Evolutionary conservation across 2,113 vertebrate species (phyloP).

Genomic region (Corythornis vintsioides): DNA sequence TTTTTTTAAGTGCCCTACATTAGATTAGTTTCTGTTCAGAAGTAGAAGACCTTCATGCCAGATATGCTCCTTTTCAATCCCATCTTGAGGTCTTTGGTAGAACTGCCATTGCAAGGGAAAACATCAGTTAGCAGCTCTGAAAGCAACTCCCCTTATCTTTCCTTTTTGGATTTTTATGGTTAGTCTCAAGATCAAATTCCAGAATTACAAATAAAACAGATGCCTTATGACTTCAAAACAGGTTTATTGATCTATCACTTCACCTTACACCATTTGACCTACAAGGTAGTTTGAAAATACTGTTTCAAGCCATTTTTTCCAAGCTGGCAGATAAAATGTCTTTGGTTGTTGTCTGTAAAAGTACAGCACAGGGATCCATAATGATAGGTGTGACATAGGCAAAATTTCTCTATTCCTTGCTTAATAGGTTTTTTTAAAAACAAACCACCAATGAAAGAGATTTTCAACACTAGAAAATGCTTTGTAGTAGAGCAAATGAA

Average conservation of each 20-base stretch:
- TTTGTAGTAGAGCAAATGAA: not conserved
- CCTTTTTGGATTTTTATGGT: not conserved
- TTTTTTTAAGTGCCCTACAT: not conserved
- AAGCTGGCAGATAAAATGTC: not conserved
- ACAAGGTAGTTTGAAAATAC: not conserved
- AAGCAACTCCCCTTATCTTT: not conserved
- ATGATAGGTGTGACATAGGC: not conserved
- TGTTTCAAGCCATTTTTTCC: not conserved
- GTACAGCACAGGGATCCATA: not conserved
- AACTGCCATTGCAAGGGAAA: not conserved
- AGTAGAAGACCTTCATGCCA: not conserved
- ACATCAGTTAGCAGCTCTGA: not conserved
- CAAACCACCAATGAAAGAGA: not conserved
- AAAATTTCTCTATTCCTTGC: not conserved
- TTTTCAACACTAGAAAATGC: not conserved
- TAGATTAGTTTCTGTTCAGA: not conserved
- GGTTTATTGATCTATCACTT: not conserved
- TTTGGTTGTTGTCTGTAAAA: not conserved
- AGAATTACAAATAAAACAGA: not conserved
- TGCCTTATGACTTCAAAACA: not conserved
- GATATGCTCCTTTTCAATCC: not conserved
- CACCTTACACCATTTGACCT: not conserved
- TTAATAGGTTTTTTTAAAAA: not conserved
- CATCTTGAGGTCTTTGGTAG: not conserved
- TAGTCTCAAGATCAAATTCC: not conserved